Evolutionary conservation across 2,113 vertebrate genomes (phyloP).

Genomic region (Brachyhypopomus gauderio): DNA sequence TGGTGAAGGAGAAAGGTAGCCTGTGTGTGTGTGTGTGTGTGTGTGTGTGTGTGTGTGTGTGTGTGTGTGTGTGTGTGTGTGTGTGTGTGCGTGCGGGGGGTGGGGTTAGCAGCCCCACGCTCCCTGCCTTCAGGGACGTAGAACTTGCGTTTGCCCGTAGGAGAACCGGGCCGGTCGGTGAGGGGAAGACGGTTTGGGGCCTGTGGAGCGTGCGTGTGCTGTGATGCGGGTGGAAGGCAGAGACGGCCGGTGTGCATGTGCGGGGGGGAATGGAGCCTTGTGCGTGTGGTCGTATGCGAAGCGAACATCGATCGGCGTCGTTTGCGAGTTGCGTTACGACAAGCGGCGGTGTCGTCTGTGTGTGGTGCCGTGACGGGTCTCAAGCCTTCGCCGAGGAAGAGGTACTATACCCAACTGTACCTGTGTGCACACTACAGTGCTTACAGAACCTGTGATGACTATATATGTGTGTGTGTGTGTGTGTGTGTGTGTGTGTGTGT

Average conservation of each 20-base stretch:
- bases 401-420: not conserved
- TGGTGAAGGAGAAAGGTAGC: slow-evolving; percentile 64
- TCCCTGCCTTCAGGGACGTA: too few relatives aligned
- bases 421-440: not conserved
- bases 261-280: not conserved
- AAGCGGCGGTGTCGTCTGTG: not conserved
- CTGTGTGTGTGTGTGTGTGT: too few relatives aligned
- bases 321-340: slow-evolving; percentile 40
- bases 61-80: slow-evolving; percentile 26
- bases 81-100: too few relatives aligned
- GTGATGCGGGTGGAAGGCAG: slow-evolving; percentile 20
- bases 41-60: too few relatives aligned
- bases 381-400: slow-evolving; percentile 7
- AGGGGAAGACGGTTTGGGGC: slow-evolving; percentile 18
- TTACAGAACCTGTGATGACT: not conserved
- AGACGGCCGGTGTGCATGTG: slow-evolving; percentile 19
- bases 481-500: not conserved
- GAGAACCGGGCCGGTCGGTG: slow-evolving; percentile 41
- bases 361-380: not conserved
- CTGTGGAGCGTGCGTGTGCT: slow-evolving; percentile 25
- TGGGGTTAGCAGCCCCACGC: too few relatives aligned
- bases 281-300: too few relatives aligned
- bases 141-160: too few relatives aligned
- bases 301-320: slow-evolving; percentile 35
- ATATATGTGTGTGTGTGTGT: slow-evolving; percentile 11